Evolutionary conservation across 2,113 vertebrate species (phyloP), one percentile per base, ranked within the genome.

Genomic region (Coturnix japonica): DNA sequence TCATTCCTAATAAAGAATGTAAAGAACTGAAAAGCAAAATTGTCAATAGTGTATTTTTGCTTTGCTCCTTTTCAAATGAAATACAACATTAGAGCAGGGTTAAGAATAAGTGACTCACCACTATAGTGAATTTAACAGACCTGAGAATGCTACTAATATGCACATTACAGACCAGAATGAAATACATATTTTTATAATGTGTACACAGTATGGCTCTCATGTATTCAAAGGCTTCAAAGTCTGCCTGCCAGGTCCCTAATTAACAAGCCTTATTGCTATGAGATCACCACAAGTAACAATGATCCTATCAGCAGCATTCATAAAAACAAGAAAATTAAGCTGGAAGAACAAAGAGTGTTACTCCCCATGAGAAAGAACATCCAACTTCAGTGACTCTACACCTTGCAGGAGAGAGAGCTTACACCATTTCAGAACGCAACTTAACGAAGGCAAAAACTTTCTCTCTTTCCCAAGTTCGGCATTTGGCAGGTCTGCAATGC

Each of bases 401-500:
- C 9, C 17, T 23, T 6, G 17, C 2, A 2, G 31, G 33, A 13
- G 47, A 44, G 26, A 53, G 47, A 60, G 41, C 7, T 63, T 22
- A 28, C 4, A 0, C 8, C 33, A 20, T 26, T 63, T 43, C n/a
- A 49, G 76, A 87, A 81, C 2, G 18, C 56, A 56, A 30, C 2
- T 60, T 30, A 41, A 53, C 0, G 9, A 28, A 17, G 33, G 54
- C 63, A 37, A 47, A 41, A 69, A 61, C 18, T 39, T 25, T n/a
- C n/a, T 43, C 43, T 63, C 35, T 37, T 35, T 17, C 28, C 31
- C 18, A 39, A 21, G 13, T n/a, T 75, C 72, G 30, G 33, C 33
- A 4, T 75, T 91, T 82, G 60, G 2, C 49, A 33, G 80, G 54
- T 53, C 81, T 69, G 54, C 39, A 82, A 54, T 89, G 96, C 96